Evolutionary conservation across 2,888 invertebrate genomes (phyloP).

Genomic region (Melanostoma scalare): DNA sequence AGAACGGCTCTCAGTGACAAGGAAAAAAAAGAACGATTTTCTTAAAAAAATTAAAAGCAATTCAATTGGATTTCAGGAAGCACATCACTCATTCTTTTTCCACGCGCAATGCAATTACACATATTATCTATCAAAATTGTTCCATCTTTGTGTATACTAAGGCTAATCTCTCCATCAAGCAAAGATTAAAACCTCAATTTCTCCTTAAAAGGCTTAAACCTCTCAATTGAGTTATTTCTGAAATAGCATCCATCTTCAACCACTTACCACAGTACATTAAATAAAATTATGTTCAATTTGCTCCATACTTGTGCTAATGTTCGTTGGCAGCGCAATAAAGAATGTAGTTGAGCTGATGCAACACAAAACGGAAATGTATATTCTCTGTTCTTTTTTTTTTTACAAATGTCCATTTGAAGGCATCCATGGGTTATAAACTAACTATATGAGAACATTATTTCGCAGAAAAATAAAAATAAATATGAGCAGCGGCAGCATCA

Average conservation of each 20-base stretch:
- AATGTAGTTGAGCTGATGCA: constrained; percentile 15
- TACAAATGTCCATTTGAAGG: constrained; percentile 21
- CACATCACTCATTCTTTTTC: too few relatives aligned
- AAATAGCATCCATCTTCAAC: constrained; percentile 57
- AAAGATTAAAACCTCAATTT: constrained; percentile 34
- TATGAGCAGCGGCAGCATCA: constrained; percentile 16
- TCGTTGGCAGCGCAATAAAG: constrained; percentile 54
- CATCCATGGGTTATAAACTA: constrained; percentile 15
- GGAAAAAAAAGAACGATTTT: too few relatives aligned
- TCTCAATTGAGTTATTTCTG: constrained; percentile 61
- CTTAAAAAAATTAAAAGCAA: too few relatives aligned
- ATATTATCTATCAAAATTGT: too few relatives aligned
- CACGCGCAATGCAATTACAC: too few relatives aligned
- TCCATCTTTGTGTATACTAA: too few relatives aligned
- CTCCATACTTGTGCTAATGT: constrained; percentile 60
- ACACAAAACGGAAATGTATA: constrained; percentile 34
- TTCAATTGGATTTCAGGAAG: too few relatives aligned
- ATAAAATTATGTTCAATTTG: constrained; percentile 65
- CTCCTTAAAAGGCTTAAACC: constrained; percentile 16
- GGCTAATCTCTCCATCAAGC: background rate
- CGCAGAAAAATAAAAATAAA: background rate
- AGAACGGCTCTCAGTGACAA: too few relatives aligned
- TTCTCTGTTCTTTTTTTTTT: background rate
- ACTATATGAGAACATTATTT: constrained; percentile 13
- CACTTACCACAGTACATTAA: constrained; percentile 67